Evolutionary conservation across 2,113 vertebrate species (phyloP).

Genomic region (Rhadina sibilatrix): DNA sequence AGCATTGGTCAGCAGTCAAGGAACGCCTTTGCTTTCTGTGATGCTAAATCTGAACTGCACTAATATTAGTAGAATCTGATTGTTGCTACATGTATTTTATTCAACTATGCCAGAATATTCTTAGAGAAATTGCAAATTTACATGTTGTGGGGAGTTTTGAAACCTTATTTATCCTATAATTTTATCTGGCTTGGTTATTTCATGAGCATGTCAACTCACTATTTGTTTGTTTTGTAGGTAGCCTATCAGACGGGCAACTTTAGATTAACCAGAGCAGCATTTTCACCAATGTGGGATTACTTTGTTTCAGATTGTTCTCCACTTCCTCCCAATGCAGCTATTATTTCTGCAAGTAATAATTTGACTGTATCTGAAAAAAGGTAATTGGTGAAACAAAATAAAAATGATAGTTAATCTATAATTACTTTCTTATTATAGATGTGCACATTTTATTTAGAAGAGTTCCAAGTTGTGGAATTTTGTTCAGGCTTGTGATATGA

Average conservation of each 20-base stretch:
- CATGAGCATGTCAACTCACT: neutral
- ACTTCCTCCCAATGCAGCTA: neutral
- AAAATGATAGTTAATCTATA: neutral
- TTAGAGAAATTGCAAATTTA: constrained; percentile 33
- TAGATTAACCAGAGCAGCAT: constrained; percentile 81
- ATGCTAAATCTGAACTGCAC: neutral
- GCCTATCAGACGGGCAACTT: constrained; percentile 84
- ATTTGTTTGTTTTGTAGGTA: constrained; percentile 69
- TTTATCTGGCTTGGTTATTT: neutral
- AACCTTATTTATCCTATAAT: neutral
- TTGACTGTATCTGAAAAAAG: constrained; percentile 68
- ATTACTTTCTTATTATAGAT: neutral
- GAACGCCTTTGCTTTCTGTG: neutral
- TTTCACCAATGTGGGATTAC: constrained; percentile 85
- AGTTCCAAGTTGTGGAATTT: neutral
- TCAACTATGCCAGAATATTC: constrained; percentile 45
- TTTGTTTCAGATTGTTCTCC: constrained; percentile 71
- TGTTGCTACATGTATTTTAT: constrained; percentile 54
- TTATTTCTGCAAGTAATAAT: constrained; percentile 54
- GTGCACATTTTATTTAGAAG: neutral
- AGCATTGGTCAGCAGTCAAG: neutral
- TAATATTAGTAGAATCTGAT: neutral
- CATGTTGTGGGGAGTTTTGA: neutral
- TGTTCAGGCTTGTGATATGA: neutral
- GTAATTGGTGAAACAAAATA: constrained; percentile 56